A percentile compares a stretch with the other conserved stretches of the same genome.
These are phyloP conservation scores for Paraplagusia blochii DNA, from an alignment of 2,113 vertebrate genomes.

Conservation along the genomic window DNA sequence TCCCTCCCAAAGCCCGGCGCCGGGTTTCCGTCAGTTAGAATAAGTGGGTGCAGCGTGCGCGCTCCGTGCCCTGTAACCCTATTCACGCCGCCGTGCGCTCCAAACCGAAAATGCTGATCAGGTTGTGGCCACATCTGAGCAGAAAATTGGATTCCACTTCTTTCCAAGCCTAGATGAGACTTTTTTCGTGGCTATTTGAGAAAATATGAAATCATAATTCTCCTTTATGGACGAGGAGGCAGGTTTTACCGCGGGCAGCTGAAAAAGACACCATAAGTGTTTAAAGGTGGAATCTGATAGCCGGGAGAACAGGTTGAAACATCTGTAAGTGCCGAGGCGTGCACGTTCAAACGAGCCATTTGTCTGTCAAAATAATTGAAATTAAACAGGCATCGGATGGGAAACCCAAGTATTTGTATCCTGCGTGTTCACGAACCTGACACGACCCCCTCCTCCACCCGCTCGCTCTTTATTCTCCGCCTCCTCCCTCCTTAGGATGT, in stretches of 20 bases:
- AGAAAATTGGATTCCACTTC: constrained; percentile 42
- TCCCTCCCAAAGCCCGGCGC: constrained; percentile 39
- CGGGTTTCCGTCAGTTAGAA: constrained; percentile 48
- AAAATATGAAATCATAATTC: constrained; percentile 36
- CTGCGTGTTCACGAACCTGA: constrained; percentile 36
- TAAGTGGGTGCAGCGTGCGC: constrained; percentile 37
- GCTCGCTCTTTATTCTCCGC: constrained; percentile 46
- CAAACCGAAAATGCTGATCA: constrained; percentile 45
- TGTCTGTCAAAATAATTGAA: neutral
- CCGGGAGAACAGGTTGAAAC: neutral
- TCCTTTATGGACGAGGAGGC: constrained; percentile 4
- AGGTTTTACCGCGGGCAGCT: constrained; percentile 9
- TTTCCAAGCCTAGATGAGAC: constrained; percentile 21
- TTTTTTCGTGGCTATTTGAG: constrained; percentile 27
- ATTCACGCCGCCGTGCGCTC: constrained; percentile 29
- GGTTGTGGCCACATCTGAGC: constrained; percentile 14
- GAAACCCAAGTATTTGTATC: constrained; percentile 6
- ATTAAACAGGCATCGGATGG: constrained; percentile 9
- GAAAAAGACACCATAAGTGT: constrained; percentile 3
- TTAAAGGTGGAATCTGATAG: constrained; percentile 7
- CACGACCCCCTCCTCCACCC: constrained; percentile 31
- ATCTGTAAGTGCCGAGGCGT: no score
- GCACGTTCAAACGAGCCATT: neutral
- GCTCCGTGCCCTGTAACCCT: constrained; percentile 39
- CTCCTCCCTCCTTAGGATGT: constrained; percentile 62